These are phyloP conservation scores for Meiosimyza decipiens DNA, from an alignment of 2,888 invertebrate genomes.

Conservation along the genomic window DNA sequence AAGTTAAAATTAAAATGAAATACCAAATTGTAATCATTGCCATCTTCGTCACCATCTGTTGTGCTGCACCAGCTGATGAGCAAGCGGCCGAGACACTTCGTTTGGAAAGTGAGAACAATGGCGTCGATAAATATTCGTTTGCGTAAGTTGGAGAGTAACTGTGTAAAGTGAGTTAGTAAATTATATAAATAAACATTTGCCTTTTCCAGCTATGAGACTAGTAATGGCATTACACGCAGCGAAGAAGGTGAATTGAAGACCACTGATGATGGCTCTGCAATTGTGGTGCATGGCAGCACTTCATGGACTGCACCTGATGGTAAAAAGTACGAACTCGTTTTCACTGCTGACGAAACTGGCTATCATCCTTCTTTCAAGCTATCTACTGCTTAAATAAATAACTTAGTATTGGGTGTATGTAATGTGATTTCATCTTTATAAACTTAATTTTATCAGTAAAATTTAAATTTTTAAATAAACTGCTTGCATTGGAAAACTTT, in stretches of 20 bases:
- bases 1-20: slow-evolving; percentile 48
- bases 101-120: slow-evolving; percentile 69
- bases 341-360: slow-evolving; percentile 70
- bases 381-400: slow-evolving; percentile 48
- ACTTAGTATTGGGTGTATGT: no score
- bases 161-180: background rate
- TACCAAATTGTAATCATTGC: slow-evolving; percentile 48
- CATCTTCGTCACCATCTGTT: slow-evolving; percentile 43
- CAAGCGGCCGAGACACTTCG: slow-evolving; percentile 54
- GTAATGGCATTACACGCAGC: slow-evolving; percentile 66
- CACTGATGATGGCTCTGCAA: slow-evolving; percentile 67
- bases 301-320: slow-evolving; percentile 71
- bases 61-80: slow-evolving; percentile 49
- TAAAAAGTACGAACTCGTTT: slow-evolving; percentile 66
- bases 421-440: no score
- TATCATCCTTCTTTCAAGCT: slow-evolving; percentile 67
- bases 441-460: no score
- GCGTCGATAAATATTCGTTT: slow-evolving; percentile 72
- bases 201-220: slow-evolving; percentile 65
- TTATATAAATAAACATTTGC: background rate
- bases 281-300: slow-evolving; percentile 72
- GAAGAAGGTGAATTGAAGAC: slow-evolving; percentile 66
- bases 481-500: no score
- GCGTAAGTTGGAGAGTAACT: slow-evolving; percentile 63
- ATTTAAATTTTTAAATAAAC: no score